These are phyloP conservation scores for Penaeus vannamei DNA, from an alignment of 1,140 invertebrate genomes.

Conservation along the genomic window DNA sequence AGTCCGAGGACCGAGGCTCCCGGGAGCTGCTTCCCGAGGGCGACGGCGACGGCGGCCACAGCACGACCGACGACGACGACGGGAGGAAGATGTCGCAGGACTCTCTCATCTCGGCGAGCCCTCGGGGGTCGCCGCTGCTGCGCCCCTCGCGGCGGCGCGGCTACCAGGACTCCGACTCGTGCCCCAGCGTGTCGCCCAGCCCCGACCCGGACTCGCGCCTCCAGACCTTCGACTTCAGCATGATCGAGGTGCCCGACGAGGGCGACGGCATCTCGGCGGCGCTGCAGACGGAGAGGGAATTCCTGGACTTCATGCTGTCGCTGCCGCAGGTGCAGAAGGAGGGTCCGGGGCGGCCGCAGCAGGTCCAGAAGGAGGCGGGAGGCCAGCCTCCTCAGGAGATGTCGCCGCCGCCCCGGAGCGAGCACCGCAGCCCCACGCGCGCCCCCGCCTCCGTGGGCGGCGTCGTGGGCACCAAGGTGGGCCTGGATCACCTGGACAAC, in stretches of 20 bases:
- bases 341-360: slow-evolving; percentile 12
- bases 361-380: slow-evolving; percentile 33
- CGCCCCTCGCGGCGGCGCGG: slow-evolving; percentile 24
- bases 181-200: slow-evolving; percentile 67
- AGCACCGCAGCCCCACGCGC: slow-evolving; percentile 38
- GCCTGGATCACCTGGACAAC: slow-evolving; percentile 83
- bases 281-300: slow-evolving; percentile 68
- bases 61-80: slow-evolving; percentile 48
- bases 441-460: slow-evolving; percentile 46
- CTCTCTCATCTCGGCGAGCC: slow-evolving; percentile 49
- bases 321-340: slow-evolving; percentile 64
- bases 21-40: not conserved
- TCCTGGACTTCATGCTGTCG: slow-evolving; percentile 68
- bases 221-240: slow-evolving; percentile 61
- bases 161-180: slow-evolving; percentile 64
- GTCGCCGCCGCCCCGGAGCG: not conserved
- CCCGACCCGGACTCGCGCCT: slow-evolving; percentile 63
- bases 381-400: not conserved
- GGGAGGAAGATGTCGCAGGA: slow-evolving; percentile 57
- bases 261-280: slow-evolving; percentile 62
- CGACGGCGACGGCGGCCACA: slow-evolving; percentile 42
- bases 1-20: not conserved
- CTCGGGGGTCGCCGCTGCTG: slow-evolving; percentile 52
- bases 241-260: slow-evolving; percentile 38
- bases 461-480: slow-evolving; percentile 70